A percentile compares a stretch with the other conserved stretches of the same genome.
Conservation (phyloP, 2,113 vertebrate genomes). For the Sisor rabdophorus region DNA sequence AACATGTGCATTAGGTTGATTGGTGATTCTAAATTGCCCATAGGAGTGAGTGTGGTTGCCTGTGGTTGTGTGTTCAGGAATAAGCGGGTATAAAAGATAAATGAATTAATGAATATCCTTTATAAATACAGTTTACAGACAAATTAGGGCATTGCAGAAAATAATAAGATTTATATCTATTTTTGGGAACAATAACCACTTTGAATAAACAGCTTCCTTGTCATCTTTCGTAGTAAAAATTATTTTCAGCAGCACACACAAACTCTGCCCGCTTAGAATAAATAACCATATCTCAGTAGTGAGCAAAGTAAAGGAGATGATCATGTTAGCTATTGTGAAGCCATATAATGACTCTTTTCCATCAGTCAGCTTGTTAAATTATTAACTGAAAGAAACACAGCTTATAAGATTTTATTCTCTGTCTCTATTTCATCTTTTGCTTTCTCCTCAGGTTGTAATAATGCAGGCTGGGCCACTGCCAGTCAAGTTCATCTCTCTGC, state of each 20-base stretch:
- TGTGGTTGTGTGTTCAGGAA: too few relatives aligned
- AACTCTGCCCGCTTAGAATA: background rate
- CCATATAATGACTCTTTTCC: background rate
- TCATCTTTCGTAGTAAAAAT: background rate
- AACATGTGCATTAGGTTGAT: too few relatives aligned
- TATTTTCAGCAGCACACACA: background rate
- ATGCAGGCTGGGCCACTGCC: conserved; percentile 15
- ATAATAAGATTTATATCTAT: background rate
- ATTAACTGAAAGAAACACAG: conserved; percentile 4
- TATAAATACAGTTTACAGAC: background rate
- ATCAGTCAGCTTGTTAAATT: background rate
- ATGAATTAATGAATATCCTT: too few relatives aligned
- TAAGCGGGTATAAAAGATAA: too few relatives aligned
- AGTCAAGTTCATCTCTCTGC: conserved; percentile 45
- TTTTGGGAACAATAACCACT: background rate
- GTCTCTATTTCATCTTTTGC: conserved; percentile 16
- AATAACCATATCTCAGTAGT: background rate
- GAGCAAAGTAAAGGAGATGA: conserved; percentile 2
- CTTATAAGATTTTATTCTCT: conserved; percentile 10
- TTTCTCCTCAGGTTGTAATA: conserved; percentile 48
- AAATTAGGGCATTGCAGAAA: background rate
- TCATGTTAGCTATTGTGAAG: background rate
- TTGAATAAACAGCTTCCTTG: background rate
- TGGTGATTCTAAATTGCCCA: too few relatives aligned
- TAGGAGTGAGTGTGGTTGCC: too few relatives aligned